phyloP scores from a whole-genome alignment of 2,888 invertebrate species.

The Cephus runcator region DNA sequence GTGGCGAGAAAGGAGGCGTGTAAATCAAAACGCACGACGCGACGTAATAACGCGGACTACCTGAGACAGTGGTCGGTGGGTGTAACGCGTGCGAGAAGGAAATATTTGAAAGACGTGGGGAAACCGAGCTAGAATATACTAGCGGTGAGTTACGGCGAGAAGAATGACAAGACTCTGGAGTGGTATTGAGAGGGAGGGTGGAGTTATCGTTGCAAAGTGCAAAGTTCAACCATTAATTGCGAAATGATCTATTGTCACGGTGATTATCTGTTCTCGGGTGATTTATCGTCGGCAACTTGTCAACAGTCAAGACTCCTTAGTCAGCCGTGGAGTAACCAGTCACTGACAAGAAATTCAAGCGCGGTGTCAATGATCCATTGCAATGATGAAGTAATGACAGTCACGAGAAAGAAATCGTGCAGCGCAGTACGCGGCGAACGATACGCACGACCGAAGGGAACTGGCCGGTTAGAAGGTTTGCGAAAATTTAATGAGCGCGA shows the following conservation, averaged over 20 bases:
- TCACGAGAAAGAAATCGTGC: background rate
- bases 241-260: background rate
- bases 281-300: background rate
- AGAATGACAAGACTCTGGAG: background rate
- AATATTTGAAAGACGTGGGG: background rate
- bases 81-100: background rate
- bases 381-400: background rate
- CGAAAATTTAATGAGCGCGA: background rate
- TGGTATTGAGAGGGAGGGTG: background rate
- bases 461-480: background rate
- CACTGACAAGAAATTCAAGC: background rate
- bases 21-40: slow-evolving; percentile 37
- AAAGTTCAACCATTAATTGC: slow-evolving; percentile 1
- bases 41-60: background rate
- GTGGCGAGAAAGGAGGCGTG: slow-evolving; percentile 29
- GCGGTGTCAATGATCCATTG: background rate
- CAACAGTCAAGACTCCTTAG: background rate
- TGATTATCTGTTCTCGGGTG: background rate
- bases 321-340: background rate
- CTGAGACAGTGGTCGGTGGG: background rate
- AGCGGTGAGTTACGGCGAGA: background rate
- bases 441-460: background rate
- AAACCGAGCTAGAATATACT: background rate
- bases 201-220: background rate
- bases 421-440: background rate